Evolutionary conservation across 2,888 invertebrate genomes (phyloP).

Genomic region (Apamea sordens): DNA sequence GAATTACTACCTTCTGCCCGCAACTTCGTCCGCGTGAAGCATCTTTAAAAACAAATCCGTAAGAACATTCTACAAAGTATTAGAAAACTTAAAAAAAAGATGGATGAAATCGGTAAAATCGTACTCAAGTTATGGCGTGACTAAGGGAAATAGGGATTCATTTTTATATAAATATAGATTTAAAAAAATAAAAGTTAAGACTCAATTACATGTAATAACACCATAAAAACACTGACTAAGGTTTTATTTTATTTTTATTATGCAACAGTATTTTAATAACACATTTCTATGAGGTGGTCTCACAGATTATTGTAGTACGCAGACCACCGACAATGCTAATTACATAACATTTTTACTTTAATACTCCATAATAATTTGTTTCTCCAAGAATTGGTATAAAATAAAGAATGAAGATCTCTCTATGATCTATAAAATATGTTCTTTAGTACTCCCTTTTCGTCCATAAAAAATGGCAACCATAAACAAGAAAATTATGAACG

Average conservation of each 20-base stretch:
- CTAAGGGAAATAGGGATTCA: too few species aligned
- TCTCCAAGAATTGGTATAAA: not conserved
- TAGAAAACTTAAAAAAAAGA: too few species aligned
- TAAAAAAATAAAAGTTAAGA: too few species aligned
- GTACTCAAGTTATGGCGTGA: too few species aligned
- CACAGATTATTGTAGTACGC: not conserved
- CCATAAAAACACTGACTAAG: not conserved
- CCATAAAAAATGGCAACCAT: slow-evolving; percentile 2
- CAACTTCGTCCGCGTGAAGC: too few species aligned
- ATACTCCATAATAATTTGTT: not conserved
- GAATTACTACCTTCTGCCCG: too few species aligned
- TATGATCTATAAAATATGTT: not conserved
- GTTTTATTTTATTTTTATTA: not conserved
- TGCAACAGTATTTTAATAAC: not conserved
- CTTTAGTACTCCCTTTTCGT: slow-evolving; percentile 1
- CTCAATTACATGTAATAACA: not conserved
- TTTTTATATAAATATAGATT: too few species aligned
- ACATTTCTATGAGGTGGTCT: not conserved
- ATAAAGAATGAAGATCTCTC: not conserved
- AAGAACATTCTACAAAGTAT: too few species aligned
- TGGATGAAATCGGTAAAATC: too few species aligned
- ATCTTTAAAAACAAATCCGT: too few species aligned
- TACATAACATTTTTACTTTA: not conserved
- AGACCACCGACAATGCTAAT: not conserved
- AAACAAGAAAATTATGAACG: slow-evolving; percentile 17